Percentiles rank a stretch among this genome's conserved stretches.
Evolutionary conservation across 2,113 vertebrate species (phyloP).

Genomic region (Clinocottus analis): DNA sequence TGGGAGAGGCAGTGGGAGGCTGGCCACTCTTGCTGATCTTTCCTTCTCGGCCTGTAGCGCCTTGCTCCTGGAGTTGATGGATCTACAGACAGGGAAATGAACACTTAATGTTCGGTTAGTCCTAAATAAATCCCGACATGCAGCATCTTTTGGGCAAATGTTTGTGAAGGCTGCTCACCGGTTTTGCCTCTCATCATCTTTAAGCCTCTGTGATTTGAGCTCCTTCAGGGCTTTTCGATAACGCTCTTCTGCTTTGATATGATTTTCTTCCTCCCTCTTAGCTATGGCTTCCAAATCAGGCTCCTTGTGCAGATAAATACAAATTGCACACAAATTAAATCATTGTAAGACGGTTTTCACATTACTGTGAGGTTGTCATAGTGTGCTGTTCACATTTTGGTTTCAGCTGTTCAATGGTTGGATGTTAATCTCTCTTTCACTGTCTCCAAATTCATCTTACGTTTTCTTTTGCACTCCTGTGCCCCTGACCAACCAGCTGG

Average conservation of each 20-base stretch:
- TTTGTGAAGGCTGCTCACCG: constrained; percentile 78
- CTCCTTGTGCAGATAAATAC: constrained; percentile 64
- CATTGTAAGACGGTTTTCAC: background rate
- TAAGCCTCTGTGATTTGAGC: constrained; percentile 86
- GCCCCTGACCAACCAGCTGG: constrained; percentile 86
- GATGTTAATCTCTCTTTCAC: background rate
- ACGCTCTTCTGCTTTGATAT: constrained; percentile 86
- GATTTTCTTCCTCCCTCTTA: constrained; percentile 83
- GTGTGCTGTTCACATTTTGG: background rate
- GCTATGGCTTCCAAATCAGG: constrained; percentile 85
- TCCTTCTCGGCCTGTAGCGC: constrained; percentile 89
- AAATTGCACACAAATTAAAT: background rate
- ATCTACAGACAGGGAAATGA: constrained; percentile 75
- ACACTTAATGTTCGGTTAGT: background rate
- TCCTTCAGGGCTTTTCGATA: constrained; percentile 89
- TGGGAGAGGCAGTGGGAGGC: constrained; percentile 85
- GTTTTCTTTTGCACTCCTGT: constrained; percentile 89
- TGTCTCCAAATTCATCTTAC: constrained; percentile 77
- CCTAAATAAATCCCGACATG: background rate
- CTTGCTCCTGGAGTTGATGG: constrained; percentile 84
- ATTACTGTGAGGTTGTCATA: background rate
- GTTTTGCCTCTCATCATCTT: constrained; percentile 78
- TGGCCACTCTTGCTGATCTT: constrained; percentile 88
- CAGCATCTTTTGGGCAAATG: background rate
- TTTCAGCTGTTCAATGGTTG: background rate